These are phyloP conservation scores for Saguinus oedipus DNA, from an alignment of 2,797 vertebrate genomes.

Conservation along the genomic window DNA sequence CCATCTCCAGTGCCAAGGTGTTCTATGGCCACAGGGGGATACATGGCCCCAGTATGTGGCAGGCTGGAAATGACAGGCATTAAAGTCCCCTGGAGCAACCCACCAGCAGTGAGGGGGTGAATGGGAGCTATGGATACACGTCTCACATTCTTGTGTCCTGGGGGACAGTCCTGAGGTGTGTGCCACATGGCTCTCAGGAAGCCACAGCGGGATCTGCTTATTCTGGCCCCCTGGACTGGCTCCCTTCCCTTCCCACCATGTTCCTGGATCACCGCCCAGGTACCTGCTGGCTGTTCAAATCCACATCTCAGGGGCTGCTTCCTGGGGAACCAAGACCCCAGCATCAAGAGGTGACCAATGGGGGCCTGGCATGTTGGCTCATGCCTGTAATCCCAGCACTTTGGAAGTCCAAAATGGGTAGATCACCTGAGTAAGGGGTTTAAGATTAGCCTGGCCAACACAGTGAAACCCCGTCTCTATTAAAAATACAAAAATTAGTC, in stretches of 20 bases:
- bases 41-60: accelerated
- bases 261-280: background rate
- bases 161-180: background rate
- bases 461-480: too few relatives aligned
- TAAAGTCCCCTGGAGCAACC: background rate
- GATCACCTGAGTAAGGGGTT: too few relatives aligned
- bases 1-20: background rate
- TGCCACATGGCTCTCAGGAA: background rate
- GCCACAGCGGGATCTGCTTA: background rate
- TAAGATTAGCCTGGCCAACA: too few relatives aligned
- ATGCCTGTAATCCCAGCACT: too few relatives aligned
- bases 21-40: background rate
- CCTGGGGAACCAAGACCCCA: background rate
- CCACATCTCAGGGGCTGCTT: background rate
- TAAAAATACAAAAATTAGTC: too few relatives aligned
- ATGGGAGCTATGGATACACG: background rate
- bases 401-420: too few relatives aligned
- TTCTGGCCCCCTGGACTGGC: background rate
- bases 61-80: background rate
- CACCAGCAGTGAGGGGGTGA: background rate
- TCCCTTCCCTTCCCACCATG: too few relatives aligned
- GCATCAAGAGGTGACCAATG: background rate
- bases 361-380: too few relatives aligned
- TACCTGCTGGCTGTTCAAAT: background rate
- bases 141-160: accelerated